Base-by-base conservation (phyloP, 2,888 invertebrate species). In the Drosophila flavopinicola region DNA sequence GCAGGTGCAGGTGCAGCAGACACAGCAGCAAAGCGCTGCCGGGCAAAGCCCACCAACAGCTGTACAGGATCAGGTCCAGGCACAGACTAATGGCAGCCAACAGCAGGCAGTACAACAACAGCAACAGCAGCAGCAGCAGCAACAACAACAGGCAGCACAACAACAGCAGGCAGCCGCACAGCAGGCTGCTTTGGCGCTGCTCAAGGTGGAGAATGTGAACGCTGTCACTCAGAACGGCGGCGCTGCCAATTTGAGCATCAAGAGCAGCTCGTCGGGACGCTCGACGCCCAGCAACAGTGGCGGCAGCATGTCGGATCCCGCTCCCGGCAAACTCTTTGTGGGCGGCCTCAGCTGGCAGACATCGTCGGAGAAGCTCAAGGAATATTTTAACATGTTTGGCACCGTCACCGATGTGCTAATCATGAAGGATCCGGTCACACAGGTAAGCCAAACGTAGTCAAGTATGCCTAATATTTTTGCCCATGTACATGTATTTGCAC, bases 291-390 rank as follows among this genome's bases (percentile, higher is more conserved):
- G 92, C 85, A 94, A 93, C 29, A 91, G 92, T 89, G 90, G 93
- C 0, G 87, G 78, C 57, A 68, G 78, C 13, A 90, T 92, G 89
- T 90, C 93, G 66, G 94, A 94, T 88, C 94, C 94, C 1, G 96
- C 96, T 1, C 96, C 96, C 2, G 95, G 95, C 78, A 97, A 97
- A 91, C 94, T 97, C 45, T 97, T 97, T 88, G 97, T 97, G 44
- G 97, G 97, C 3, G 97, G 97, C 0, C 94, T 97, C 66, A 97
- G 97, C 91, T 97, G 97, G 97, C 97, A 97, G 92, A 97, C 97
- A 13, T 96, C 96, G 88, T 95, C 96, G 54, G 97, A 97, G 91
- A 97, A 97, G 91, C 94, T 97, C n/a, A 93, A 96, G 85, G 97
- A 97, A 87, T 97, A 97, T 91, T 97, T 97, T 84, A 95, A 96